Evolutionary conservation across 2,797 vertebrate species (phyloP).

Genomic region (Muscicapa comitata): DNA sequence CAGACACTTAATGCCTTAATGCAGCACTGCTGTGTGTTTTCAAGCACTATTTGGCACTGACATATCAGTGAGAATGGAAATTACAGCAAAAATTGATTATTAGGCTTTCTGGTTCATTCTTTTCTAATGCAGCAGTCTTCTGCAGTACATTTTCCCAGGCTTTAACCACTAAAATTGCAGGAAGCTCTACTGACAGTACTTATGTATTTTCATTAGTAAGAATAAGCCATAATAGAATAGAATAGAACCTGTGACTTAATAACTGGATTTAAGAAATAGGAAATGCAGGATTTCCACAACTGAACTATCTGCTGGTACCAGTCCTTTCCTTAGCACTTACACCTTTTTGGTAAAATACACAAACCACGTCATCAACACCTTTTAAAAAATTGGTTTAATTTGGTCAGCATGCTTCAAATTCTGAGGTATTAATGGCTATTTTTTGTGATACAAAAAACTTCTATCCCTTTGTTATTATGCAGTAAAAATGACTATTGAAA

Average conservation of each 20-base stretch:
- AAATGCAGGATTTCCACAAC: neutral
- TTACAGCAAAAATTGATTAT: neutral
- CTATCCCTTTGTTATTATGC: neutral
- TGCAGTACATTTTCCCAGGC: neutral
- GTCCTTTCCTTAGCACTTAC: neutral
- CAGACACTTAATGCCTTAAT: neutral
- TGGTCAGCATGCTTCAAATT: neutral
- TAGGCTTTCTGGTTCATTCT: neutral
- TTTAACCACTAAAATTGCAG: neutral
- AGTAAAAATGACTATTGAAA: neutral
- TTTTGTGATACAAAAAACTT: neutral
- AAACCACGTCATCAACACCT: neutral
- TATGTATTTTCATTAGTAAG: neutral
- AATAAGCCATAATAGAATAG: neutral
- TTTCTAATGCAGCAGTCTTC: neutral
- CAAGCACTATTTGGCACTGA: neutral
- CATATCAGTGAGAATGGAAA: neutral
- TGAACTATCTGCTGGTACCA: neutral
- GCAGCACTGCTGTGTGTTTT: neutral
- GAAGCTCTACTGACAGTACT: neutral
- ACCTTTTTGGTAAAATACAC: neutral
- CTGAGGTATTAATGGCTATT: neutral
- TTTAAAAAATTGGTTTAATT: neutral
- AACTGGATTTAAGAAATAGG: neutral
- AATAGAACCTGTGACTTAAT: neutral